phyloP scores from a whole-genome alignment of 2,888 invertebrate species.

The Idaea biselata region DNA sequence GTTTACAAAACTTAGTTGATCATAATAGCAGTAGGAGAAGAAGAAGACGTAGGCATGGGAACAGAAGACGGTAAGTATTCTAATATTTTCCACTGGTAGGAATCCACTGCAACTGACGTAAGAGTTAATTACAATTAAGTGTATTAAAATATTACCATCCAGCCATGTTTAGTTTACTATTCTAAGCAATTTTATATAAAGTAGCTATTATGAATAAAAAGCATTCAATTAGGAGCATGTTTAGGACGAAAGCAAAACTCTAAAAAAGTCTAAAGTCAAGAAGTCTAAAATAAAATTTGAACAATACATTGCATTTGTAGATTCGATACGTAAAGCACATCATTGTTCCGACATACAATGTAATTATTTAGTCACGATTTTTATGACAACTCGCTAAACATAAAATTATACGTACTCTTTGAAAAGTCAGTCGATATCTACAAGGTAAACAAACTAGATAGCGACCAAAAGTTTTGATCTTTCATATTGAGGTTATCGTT shows the following conservation, averaged over 20 bases:
- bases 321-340: too few relatives aligned
- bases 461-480: background rate
- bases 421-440: background rate
- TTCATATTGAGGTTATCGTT: background rate
- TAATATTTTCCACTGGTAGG: background rate
- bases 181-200: too few relatives aligned
- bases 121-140: background rate
- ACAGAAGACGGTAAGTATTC: slow-evolving; percentile 60
- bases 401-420: background rate
- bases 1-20: slow-evolving; percentile 60
- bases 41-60: slow-evolving; percentile 67
- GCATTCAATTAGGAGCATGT: too few relatives aligned
- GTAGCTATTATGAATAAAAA: too few relatives aligned
- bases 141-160: background rate
- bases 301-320: too few relatives aligned
- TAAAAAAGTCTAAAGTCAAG: too few relatives aligned
- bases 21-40: slow-evolving; percentile 47
- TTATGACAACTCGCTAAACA: background rate
- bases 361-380: background rate
- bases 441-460: background rate
- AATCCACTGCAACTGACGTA: background rate
- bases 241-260: too few relatives aligned
- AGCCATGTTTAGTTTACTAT: background rate
- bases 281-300: too few relatives aligned
- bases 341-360: background rate